Evolutionary conservation across 2,797 vertebrate genomes (phyloP).

Genomic region (Sebastolobus altivelis): DNA sequence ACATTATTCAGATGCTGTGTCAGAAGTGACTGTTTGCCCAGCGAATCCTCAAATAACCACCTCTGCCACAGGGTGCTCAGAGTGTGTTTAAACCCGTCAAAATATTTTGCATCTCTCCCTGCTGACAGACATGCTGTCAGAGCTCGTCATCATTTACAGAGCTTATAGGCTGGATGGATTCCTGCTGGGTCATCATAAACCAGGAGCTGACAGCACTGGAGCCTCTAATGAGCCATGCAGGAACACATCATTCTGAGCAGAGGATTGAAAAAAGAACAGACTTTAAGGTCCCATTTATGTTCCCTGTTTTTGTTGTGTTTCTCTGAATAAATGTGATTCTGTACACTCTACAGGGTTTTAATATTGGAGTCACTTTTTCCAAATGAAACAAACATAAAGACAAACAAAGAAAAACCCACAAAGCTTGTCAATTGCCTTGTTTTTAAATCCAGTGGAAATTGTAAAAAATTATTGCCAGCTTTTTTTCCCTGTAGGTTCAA

Average conservation of each 20-base stretch:
- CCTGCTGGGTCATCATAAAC: conserved; percentile 50
- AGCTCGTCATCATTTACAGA: conserved; percentile 63
- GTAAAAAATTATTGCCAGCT: conserved; percentile 33
- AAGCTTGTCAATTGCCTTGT: conserved; percentile 15
- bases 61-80: background rate
- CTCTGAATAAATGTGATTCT: background rate
- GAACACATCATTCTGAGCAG: conserved; percentile 27
- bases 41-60: conserved; percentile 59
- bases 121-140: conserved; percentile 74
- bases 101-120: conserved; percentile 59
- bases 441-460: conserved; percentile 39
- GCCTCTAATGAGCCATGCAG: conserved; percentile 34
- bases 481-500: conserved; percentile 7
- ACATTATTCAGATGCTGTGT: conserved; percentile 40
- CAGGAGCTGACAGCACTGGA: conserved; percentile 57
- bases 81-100: conserved; percentile 55
- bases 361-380: conserved; percentile 1
- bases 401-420: conserved; percentile 21
- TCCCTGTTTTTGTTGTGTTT: background rate
- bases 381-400: conserved; percentile 26
- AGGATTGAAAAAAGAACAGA: background rate
- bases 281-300: background rate
- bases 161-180: conserved; percentile 52
- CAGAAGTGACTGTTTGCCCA: conserved; percentile 42
- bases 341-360: background rate